Conservation (phyloP, 2,888 invertebrate genomes). For the Branchinecta sandiegonensis region DNA sequence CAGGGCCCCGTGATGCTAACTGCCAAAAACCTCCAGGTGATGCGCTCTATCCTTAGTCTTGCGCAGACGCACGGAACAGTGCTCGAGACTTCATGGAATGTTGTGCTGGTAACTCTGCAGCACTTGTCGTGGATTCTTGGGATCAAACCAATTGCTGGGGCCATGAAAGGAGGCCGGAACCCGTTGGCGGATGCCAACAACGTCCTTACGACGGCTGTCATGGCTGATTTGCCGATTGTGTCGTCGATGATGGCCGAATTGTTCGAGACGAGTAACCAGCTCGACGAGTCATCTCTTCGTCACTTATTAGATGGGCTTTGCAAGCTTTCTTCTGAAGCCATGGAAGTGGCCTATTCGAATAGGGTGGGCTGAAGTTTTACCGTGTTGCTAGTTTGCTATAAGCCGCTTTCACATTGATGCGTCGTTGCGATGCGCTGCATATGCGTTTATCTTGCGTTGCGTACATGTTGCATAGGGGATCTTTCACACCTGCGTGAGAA, state of each 20-base stretch:
- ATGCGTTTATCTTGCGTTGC: too few species aligned
- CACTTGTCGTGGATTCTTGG: conserved; percentile 83
- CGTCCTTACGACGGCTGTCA: conserved; percentile 68
- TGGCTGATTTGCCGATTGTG: conserved; percentile 81
- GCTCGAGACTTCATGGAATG: conserved; percentile 85
- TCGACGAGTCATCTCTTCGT: conserved; percentile 86
- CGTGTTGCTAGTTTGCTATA: too few species aligned
- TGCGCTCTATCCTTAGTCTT: conserved; percentile 73
- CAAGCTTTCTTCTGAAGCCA: conserved; percentile 87
- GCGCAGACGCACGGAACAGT: conserved; percentile 85
- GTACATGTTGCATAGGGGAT: too few species aligned
- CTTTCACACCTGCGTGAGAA: too few species aligned
- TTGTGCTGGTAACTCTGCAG: conserved; percentile 86
- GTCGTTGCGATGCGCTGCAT: too few species aligned
- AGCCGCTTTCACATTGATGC: too few species aligned
- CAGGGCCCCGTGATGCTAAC: conserved; percentile 91
- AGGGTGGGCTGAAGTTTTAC: conserved; percentile 40
- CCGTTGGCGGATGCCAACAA: conserved; percentile 63
- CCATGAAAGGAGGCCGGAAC: conserved; percentile 62
- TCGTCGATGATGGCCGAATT: conserved; percentile 80
- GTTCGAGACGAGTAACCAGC: conserved; percentile 83
- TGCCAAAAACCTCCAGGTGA: conserved; percentile 91
- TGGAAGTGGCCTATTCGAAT: conserved; percentile 91
- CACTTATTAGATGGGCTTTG: conserved; percentile 92
- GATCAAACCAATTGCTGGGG: conserved; percentile 83